phyloP scores from a whole-genome alignment of 1,140 invertebrate species.

The Hycleus cichorii region DNA sequence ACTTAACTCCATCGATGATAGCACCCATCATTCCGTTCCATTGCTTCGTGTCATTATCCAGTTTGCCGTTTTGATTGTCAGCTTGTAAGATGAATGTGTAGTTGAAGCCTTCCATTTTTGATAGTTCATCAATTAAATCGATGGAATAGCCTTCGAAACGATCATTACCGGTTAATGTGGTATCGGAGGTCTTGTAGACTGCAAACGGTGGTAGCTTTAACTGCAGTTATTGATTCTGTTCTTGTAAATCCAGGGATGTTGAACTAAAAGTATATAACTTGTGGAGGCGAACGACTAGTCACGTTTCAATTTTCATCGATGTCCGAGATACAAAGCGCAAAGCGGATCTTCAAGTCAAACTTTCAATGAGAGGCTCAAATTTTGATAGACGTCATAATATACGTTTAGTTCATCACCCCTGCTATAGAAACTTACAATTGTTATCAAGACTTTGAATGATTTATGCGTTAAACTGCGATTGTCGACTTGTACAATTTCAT shows the following conservation, averaged over 20 bases:
- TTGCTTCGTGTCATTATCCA: conserved; percentile 51
- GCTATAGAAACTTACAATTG: neutral
- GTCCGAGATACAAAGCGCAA: too few species aligned
- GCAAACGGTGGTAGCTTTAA: conserved; percentile 64
- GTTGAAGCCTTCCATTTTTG: conserved; percentile 70
- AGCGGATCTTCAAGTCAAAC: too few species aligned
- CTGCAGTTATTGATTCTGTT: conserved; percentile 40
- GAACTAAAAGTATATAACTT: too few species aligned
- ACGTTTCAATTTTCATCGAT: too few species aligned
- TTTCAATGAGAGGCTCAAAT: too few species aligned
- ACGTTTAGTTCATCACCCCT: too few species aligned
- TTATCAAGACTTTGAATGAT: neutral
- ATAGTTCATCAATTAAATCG: conserved; percentile 68
- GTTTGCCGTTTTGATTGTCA: conserved; percentile 65
- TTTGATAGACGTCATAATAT: too few species aligned
- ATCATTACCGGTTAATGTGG: conserved; percentile 65
- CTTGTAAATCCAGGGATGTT: neutral
- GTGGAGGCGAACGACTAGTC: too few species aligned
- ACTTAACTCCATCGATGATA: conserved; percentile 47
- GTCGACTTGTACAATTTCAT: too few species aligned
- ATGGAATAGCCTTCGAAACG: conserved; percentile 73
- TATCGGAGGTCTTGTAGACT: conserved; percentile 68
- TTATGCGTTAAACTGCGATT: neutral
- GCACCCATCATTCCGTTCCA: conserved; percentile 86
- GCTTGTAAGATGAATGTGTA: conserved; percentile 71